Percentiles rank a stretch among this genome's conserved stretches.
These are phyloP conservation scores for Bubo scandiacus DNA, from an alignment of 2,113 vertebrate species.

Conservation along the genomic window DNA sequence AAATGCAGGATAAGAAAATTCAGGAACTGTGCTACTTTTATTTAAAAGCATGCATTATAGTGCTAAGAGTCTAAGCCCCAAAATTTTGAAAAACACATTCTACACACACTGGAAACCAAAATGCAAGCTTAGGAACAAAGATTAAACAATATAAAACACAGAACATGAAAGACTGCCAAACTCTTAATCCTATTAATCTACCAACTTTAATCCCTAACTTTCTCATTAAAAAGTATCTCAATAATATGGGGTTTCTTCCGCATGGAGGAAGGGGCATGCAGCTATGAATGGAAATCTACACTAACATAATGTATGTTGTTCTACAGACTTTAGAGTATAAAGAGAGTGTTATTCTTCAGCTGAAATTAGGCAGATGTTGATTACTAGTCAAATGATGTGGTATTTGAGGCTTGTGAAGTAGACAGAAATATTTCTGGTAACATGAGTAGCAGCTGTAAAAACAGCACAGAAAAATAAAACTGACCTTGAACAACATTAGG, in stretches of 20 bases:
- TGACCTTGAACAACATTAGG: conserved; percentile 13
- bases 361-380: conserved; percentile 59
- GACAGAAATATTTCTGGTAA: conserved; percentile 46
- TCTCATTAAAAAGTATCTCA: conserved; percentile 12
- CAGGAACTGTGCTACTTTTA: neutral
- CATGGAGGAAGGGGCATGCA: neutral
- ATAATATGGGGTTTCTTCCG: neutral
- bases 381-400: conserved; percentile 44
- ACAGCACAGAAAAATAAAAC: conserved; percentile 23
- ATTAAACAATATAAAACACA: neutral
- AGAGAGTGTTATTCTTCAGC: conserved; percentile 43
- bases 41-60: neutral
- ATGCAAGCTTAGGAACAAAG: neutral
- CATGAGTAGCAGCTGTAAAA: conserved; percentile 59
- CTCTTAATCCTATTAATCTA: conserved; percentile 48
- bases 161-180: neutral
- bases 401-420: conserved; percentile 39
- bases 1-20: neutral
- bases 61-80: neutral
- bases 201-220: conserved; percentile 1
- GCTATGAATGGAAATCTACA: conserved; percentile 17
- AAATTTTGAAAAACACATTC: neutral
- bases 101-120: neutral
- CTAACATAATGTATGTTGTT: conserved; percentile 3
- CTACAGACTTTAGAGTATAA: neutral